Conservation (phyloP, 2,113 vertebrate genomes). For the Panthera leo region DNA sequence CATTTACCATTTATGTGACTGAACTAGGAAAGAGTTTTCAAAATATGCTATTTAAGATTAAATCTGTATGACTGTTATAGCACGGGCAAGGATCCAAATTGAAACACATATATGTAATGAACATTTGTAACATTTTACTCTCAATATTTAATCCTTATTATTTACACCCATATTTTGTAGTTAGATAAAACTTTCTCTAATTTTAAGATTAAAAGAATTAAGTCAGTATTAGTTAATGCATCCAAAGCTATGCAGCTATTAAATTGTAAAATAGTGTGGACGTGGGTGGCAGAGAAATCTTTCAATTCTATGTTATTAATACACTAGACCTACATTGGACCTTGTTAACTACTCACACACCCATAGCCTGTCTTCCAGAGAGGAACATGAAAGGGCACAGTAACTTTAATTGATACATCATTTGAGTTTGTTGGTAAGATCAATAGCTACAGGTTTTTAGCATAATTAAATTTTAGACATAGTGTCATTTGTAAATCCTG, state of each 20-base stretch:
- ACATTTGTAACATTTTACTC: not conserved
- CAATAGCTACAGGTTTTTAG: not conserved
- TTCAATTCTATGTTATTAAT: not conserved
- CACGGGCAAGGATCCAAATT: not conserved
- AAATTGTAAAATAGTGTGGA: not conserved
- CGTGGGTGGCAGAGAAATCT: not conserved
- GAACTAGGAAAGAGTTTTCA: not conserved
- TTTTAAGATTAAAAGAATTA: not conserved
- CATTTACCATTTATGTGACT: not conserved
- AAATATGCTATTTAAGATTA: not conserved
- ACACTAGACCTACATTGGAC: not conserved
- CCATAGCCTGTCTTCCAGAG: not conserved
- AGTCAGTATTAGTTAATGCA: not conserved
- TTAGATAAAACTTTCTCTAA: not conserved
- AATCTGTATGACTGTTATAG: not conserved
- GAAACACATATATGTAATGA: not conserved
- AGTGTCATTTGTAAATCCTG: constrained; percentile 14
- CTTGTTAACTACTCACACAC: not conserved
- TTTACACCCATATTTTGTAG: not conserved
- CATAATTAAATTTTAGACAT: constrained; percentile 46
- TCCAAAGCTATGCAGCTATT: not conserved
- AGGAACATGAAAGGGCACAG: not conserved
- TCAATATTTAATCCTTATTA: not conserved
- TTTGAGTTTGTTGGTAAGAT: constrained; percentile 41
- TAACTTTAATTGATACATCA: not conserved